Percentiles rank a stretch among this genome's conserved stretches.
phyloP scores from a whole-genome alignment of 2,888 invertebrate species.

The Drosophila antonietae region DNA sequence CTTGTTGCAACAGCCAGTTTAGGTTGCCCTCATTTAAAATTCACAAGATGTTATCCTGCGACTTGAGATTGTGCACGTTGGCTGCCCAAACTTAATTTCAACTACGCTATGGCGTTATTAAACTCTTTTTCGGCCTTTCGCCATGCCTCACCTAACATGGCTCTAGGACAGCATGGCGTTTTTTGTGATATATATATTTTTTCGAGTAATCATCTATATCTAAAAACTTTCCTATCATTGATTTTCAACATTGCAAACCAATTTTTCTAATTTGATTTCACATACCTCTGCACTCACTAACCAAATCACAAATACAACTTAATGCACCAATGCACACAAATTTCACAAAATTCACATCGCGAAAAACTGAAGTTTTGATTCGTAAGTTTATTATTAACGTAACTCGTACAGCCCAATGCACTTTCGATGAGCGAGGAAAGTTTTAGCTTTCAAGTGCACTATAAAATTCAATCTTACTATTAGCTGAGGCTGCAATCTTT shows the following conservation, averaged over 20 bases:
- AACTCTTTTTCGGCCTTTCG: not conserved
- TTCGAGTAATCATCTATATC: not conserved
- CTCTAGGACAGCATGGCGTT: not conserved
- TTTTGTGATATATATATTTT: not conserved
- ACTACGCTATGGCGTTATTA: not conserved
- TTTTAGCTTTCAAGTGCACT: too few relatives aligned
- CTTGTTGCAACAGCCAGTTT: conserved; percentile 39
- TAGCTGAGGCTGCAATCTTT: too few relatives aligned
- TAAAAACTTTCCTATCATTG: too few relatives aligned
- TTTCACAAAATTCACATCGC: not conserved
- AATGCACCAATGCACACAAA: not conserved
- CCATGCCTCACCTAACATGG: not conserved
- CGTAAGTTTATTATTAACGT: too few relatives aligned
- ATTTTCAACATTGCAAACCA: not conserved
- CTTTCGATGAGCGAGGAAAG: too few relatives aligned
- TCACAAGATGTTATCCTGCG: conserved; percentile 13
- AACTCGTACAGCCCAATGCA: too few relatives aligned
- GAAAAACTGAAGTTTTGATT: too few relatives aligned
- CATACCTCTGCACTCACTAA: not conserved
- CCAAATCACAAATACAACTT: not conserved
- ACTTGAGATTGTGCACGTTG: not conserved
- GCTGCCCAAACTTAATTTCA: not conserved
- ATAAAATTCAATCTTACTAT: too few relatives aligned
- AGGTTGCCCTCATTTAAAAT: not conserved
- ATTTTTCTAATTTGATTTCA: conserved; percentile 46